Percentiles rank a stretch among this genome's conserved stretches.
Conservation (phyloP, 2,113 vertebrate genomes). For the Cyprinodon variegatus region DNA sequence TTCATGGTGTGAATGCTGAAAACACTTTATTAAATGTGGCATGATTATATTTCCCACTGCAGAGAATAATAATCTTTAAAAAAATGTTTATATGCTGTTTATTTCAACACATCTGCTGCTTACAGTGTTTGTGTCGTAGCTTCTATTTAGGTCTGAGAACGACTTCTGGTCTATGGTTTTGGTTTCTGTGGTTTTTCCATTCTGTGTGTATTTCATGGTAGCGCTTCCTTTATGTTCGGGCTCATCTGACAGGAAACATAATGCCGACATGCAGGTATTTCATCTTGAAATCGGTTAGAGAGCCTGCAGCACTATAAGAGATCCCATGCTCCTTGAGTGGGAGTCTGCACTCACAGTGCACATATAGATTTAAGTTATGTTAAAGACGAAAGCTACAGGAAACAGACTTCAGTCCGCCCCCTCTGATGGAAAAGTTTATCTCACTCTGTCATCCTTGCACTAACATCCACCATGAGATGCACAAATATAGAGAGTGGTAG, state of each 20-base stretch:
- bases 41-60: constrained; percentile 3
- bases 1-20: constrained; percentile 18
- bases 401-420: constrained; percentile 32
- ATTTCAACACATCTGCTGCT: constrained; percentile 22
- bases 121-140: constrained; percentile 6
- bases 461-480: constrained; percentile 19
- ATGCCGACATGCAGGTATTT: constrained; percentile 43
- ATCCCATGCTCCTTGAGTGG: constrained; percentile 38
- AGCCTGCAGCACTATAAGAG: constrained; percentile 25
- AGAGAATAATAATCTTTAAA: constrained; percentile 8
- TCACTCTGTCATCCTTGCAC: constrained; percentile 28
- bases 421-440: constrained; percentile 22
- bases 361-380: constrained; percentile 37
- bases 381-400: constrained; percentile 27
- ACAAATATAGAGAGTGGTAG: not conserved
- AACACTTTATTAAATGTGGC: not conserved
- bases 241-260: constrained; percentile 52
- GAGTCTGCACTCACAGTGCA: constrained; percentile 26
- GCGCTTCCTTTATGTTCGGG: constrained; percentile 38
- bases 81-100: constrained; percentile 4
- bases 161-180: constrained; percentile 36
- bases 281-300: constrained; percentile 32
- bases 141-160: constrained; percentile 37
- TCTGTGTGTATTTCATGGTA: constrained; percentile 49
- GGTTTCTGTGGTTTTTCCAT: constrained; percentile 66